Conservation (phyloP, 2,888 invertebrate genomes). For the Netelia virgata region DNA sequence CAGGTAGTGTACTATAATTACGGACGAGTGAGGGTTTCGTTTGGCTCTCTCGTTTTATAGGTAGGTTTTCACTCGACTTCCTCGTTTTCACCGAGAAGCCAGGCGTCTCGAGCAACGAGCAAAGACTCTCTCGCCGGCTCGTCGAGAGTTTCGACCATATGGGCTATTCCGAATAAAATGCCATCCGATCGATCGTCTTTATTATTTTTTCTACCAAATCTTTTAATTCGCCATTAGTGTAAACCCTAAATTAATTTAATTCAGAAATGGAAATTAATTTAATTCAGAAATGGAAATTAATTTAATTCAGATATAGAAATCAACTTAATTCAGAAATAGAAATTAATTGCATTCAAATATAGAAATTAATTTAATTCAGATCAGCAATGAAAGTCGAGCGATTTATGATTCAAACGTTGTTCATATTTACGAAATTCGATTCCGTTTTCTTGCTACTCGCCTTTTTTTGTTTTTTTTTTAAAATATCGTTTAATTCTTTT, state of each 20-base stretch:
- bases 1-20: slow-evolving; percentile 73
- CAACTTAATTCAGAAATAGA: too few relatives aligned
- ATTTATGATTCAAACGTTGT: not conserved
- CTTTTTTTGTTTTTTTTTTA: too few relatives aligned
- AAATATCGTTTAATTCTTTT: too few relatives aligned
- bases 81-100: slow-evolving; percentile 81
- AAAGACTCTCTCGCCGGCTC: slow-evolving; percentile 28
- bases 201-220: too few relatives aligned
- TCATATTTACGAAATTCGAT: not conserved
- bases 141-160: slow-evolving; percentile 11
- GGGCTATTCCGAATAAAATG: not conserved
- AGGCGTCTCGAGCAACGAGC: slow-evolving; percentile 39
- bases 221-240: too few relatives aligned
- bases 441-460: not conserved
- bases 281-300: too few relatives aligned
- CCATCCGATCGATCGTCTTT: too few relatives aligned
- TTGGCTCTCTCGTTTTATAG: slow-evolving; percentile 71
- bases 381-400: not conserved
- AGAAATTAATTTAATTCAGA: too few relatives aligned
- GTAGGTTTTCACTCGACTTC: slow-evolving; percentile 83
- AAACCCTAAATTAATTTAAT: too few relatives aligned
- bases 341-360: too few relatives aligned
- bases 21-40: slow-evolving; percentile 71
- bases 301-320: too few relatives aligned
- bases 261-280: too few relatives aligned